Evolutionary conservation across 2,113 vertebrate species (phyloP), one percentile per base, ranked within the genome.

Genomic region (Ophthalmolycus amberensis): DNA sequence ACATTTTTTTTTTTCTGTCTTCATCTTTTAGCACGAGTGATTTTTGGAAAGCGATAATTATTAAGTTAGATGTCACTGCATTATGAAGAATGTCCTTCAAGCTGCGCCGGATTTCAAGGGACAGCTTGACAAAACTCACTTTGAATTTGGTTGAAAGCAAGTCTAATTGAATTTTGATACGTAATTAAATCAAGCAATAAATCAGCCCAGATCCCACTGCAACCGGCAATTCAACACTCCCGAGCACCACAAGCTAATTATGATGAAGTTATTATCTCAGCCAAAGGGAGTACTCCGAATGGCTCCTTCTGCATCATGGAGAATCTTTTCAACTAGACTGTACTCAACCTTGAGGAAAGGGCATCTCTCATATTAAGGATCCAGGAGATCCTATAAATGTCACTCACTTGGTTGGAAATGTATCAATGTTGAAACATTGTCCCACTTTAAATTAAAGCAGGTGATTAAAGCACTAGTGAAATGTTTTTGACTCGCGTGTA

Each of bases 81-180:
- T 91, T 86, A 86, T 90, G 84, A 93, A 90, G 89, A 88, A 89
- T 94, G 93, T 94, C 93, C 93, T 93, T 94, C 90, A 95, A 86
- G 76, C 54, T 29, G 67, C 46, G 60, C 44, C 89, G 89, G 90
- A 93, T 93, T 95, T 71, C 88, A 91, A 84, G 94, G 93, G 93
- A 95, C 89, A 89, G 83, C 92, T 93, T 93, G 89, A 92, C 90
- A 93, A 94, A 94, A 92, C 89, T 93, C 85, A 89, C 91, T 94
- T 94, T 92, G 89, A 93, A 91, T 93, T 94, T 91, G 89, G 83
- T 90, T 92, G 87, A 95, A 95, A 95, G 92, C 91, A 84, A 79
- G 93, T 92, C 94, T 95, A 95, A 96, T 95, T 95, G 94, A 95
- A 95, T 95, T 95, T 95, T 94, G 94, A 95, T 95, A 94, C 93